Percentiles rank a stretch among this genome's conserved stretches.
phyloP scores from a whole-genome alignment of 2,888 invertebrate genomes.

The Dione vanillae region DNA sequence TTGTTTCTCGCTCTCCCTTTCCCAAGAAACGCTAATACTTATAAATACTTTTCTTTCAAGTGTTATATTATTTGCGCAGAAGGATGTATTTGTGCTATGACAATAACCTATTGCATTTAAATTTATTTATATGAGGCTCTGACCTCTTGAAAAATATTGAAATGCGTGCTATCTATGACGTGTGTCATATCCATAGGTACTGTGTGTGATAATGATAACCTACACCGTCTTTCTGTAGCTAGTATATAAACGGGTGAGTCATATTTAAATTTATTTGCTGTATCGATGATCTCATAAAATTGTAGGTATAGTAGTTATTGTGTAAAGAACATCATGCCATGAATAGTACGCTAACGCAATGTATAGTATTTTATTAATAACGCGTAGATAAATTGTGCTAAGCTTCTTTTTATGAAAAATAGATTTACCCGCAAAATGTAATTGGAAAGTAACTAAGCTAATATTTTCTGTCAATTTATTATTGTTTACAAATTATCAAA shows the following conservation, averaged over 20 bases:
- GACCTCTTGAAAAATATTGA: slow-evolving; percentile 53
- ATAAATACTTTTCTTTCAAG: slow-evolving; percentile 40
- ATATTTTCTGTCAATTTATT: background rate
- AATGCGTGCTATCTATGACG: slow-evolving; percentile 57
- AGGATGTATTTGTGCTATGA: slow-evolving; percentile 39
- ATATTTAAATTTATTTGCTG: slow-evolving; percentile 84
- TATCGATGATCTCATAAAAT: slow-evolving; percentile 82
- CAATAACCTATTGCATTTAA: slow-evolving; percentile 23
- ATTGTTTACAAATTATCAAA: background rate
- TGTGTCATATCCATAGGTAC: slow-evolving; percentile 55
- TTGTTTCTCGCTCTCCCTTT: slow-evolving; percentile 70
- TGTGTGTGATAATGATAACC: slow-evolving; percentile 79
- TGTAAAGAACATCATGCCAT: slow-evolving; percentile 50
- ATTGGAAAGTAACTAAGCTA: background rate
- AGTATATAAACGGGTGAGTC: slow-evolving; percentile 81
- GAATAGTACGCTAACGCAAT: slow-evolving; percentile 41
- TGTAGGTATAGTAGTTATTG: slow-evolving; percentile 54
- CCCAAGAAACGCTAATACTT: slow-evolving; percentile 50
- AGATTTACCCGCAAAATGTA: slow-evolving; percentile 10
- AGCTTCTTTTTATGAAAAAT: slow-evolving; percentile 7
- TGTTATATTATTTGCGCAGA: slow-evolving; percentile 30
- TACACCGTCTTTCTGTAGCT: slow-evolving; percentile 77
- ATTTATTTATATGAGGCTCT: slow-evolving; percentile 38
- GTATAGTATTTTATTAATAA: slow-evolving; percentile 33
- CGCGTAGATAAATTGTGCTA: slow-evolving; percentile 25